These are phyloP conservation scores for Frankliniella fusca DNA, from an alignment of 2,888 invertebrate species.

Conservation along the genomic window DNA sequence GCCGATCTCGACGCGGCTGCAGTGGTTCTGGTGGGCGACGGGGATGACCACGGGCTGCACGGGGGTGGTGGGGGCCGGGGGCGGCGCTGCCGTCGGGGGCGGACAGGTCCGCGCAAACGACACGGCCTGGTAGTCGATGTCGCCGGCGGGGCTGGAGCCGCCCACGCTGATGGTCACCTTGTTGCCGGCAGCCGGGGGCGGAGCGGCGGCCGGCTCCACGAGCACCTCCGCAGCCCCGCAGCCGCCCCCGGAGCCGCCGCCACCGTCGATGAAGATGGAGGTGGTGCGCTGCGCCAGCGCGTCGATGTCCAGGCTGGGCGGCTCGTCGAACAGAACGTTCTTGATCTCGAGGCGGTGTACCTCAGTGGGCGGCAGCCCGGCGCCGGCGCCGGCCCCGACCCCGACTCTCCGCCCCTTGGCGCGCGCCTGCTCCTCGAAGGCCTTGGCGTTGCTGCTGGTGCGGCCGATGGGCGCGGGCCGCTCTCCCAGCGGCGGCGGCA, in stretches of 20 bases:
- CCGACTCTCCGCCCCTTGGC: not conserved
- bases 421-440: slow-evolving; percentile 7
- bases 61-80: slow-evolving; percentile 27
- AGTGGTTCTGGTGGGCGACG: slow-evolving; percentile 20
- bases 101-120: slow-evolving; percentile 43
- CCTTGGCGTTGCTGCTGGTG: slow-evolving; percentile 21
- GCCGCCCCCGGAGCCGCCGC: slow-evolving; percentile 28
- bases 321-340: slow-evolving; percentile 15
- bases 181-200: slow-evolving; percentile 42
- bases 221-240: slow-evolving; percentile 50
- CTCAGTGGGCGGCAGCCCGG: not conserved
- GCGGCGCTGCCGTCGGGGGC: slow-evolving; percentile 11
- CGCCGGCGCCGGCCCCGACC: too few relatives aligned
- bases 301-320: slow-evolving; percentile 15
- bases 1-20: slow-evolving; percentile 23
- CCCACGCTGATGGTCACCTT: slow-evolving; percentile 52
- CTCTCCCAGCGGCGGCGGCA: slow-evolving; percentile 29
- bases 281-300: slow-evolving; percentile 40
- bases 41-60: slow-evolving; percentile 21
- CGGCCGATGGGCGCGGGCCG: slow-evolving; percentile 14
- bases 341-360: slow-evolving; percentile 19
- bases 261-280: slow-evolving; percentile 42
- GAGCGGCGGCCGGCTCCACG: slow-evolving; percentile 28
- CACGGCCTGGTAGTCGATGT: slow-evolving; percentile 21
- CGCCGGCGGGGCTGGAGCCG: slow-evolving; percentile 36